A percentile compares a stretch with the other conserved stretches of the same genome.
Conservation (phyloP, 2,888 invertebrate species). For the Anorthoa munda region DNA sequence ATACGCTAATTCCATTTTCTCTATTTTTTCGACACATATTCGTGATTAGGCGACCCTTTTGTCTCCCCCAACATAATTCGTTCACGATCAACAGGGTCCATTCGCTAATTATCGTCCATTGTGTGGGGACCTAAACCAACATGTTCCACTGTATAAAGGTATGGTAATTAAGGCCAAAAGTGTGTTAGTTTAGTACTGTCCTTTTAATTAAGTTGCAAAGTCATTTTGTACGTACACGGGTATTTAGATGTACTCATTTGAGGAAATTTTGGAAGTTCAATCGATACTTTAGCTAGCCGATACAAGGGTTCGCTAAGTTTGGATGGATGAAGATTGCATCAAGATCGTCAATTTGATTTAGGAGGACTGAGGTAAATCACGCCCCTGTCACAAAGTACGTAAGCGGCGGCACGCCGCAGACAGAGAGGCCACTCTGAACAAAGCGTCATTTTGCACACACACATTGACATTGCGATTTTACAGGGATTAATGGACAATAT, state of each 20-base stretch:
- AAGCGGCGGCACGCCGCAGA: too few species aligned
- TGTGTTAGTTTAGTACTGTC: constrained; percentile 27
- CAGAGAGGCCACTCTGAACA: too few species aligned
- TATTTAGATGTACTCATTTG: not conserved
- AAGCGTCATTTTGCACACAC: too few species aligned
- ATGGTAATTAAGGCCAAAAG: constrained; percentile 48
- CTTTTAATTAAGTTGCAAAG: constrained; percentile 53
- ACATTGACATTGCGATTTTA: too few species aligned
- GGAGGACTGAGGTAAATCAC: not conserved
- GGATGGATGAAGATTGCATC: not conserved
- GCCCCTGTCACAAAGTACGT: too few species aligned
- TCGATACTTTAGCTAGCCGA: not conserved
- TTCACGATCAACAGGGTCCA: constrained; percentile 41
- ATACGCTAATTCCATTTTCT: not conserved
- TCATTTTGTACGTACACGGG: constrained; percentile 22
- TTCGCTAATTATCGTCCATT: constrained; percentile 42
- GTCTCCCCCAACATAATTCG: constrained; percentile 10
- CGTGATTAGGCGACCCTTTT: constrained; percentile 9
- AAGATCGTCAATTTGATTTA: not conserved
- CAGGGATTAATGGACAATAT: too few species aligned
- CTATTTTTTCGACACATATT: not conserved
- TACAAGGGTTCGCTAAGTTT: not conserved
- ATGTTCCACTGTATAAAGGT: constrained; percentile 40
- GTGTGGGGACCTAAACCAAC: constrained; percentile 57
- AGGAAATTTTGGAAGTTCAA: not conserved